These are phyloP conservation scores for Proteles cristata DNA, from an alignment of 2,113 vertebrate species.

Conservation along the genomic window DNA sequence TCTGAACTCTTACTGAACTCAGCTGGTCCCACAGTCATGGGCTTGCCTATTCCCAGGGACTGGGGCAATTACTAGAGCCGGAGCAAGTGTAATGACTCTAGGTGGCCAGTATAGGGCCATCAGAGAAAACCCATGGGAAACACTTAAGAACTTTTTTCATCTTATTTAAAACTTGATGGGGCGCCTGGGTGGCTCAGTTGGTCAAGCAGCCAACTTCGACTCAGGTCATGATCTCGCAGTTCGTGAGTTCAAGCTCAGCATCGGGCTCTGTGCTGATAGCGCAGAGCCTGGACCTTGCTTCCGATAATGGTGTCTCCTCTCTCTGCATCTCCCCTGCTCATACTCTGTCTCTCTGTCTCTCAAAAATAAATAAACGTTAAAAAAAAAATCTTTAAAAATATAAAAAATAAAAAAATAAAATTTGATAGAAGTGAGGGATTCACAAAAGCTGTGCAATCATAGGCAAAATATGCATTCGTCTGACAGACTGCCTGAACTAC, in stretches of 20 bases:
- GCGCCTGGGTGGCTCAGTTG: no score
- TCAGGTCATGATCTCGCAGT: no score
- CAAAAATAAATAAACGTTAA: no score
- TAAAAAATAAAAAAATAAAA: no score
- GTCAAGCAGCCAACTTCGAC: no score
- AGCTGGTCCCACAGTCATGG: not conserved
- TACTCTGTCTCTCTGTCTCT: no score
- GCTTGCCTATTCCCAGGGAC: not conserved
- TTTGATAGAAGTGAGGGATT: not conserved
- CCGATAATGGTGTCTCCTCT: no score
- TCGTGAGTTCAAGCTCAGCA: no score
- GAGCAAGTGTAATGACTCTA: not conserved
- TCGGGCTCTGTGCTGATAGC: no score
- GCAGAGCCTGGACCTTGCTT: no score
- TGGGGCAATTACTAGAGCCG: not conserved
- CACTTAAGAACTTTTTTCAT: not conserved
- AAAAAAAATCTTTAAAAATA: no score
- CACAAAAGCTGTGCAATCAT: not conserved
- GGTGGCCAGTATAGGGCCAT: not conserved
- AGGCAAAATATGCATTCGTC: not conserved
- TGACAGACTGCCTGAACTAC: not conserved
- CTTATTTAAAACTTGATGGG: not conserved
- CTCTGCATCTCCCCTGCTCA: no score
- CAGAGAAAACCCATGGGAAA: not conserved
- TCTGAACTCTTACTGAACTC: not conserved